Evolutionary conservation across 2,888 invertebrate species (phyloP).

Genomic region (Hoplodrina blanda): DNA sequence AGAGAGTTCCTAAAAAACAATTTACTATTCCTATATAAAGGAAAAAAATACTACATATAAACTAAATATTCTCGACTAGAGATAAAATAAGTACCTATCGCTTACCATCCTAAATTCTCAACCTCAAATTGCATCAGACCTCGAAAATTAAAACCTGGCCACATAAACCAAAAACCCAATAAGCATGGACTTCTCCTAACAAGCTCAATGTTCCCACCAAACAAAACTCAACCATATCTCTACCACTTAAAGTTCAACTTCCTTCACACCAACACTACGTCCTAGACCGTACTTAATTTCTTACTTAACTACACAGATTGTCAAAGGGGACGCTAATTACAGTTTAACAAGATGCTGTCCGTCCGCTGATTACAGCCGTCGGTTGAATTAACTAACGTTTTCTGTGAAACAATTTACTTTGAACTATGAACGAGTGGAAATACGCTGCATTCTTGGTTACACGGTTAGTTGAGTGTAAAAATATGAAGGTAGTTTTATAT

Average conservation of each 20-base stretch:
- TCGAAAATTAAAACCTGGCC: conserved; percentile 42
- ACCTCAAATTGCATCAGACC: background rate
- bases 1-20: too few species aligned
- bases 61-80: too few species aligned
- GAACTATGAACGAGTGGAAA: conserved; percentile 37
- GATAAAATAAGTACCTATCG: background rate
- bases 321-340: conserved; percentile 66
- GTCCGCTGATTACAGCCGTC: conserved; percentile 60
- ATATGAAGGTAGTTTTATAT: background rate
- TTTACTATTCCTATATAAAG: background rate
- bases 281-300: conserved; percentile 60
- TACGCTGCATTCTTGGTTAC: conserved; percentile 28
- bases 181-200: conserved; percentile 37
- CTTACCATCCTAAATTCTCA: background rate
- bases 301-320: conserved; percentile 67
- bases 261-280: background rate
- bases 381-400: conserved; percentile 63
- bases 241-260: background rate
- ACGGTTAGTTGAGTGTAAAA: background rate
- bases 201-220: background rate
- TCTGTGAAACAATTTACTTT: conserved; percentile 62
- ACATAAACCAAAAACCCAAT: conserved; percentile 55
- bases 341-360: conserved; percentile 64
- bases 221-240: conserved; percentile 3
- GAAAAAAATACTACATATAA: background rate